A percentile compares a stretch with the other conserved stretches of the same genome.
These are phyloP conservation scores for Aphelenchoides avenae DNA, from an alignment of 1,140 invertebrate species.

Conservation along the genomic window DNA sequence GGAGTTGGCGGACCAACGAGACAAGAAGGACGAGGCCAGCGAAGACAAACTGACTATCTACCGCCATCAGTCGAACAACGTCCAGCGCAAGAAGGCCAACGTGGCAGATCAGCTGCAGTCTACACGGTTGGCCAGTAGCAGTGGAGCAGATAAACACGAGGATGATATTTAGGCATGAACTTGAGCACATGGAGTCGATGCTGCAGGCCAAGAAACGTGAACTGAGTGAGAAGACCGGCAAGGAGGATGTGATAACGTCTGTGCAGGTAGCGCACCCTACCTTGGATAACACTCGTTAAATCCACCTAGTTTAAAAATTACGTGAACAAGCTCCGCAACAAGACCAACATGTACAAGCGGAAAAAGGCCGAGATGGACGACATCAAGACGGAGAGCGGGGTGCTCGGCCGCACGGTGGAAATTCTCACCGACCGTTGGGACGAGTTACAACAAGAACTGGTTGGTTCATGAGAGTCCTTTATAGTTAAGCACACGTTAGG, in stretches of 20 bases:
- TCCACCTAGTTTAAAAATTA: slow-evolving; percentile 35
- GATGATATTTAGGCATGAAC: slow-evolving; percentile 33
- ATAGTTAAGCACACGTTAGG: too few relatives aligned
- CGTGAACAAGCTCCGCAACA: slow-evolving; percentile 36
- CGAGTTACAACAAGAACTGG: slow-evolving; percentile 29
- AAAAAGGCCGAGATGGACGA: slow-evolving; percentile 39
- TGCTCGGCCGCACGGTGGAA: slow-evolving; percentile 30
- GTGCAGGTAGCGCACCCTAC: slow-evolving; percentile 34
- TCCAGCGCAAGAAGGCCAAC: slow-evolving; percentile 38
- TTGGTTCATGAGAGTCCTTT: slow-evolving; percentile 1
- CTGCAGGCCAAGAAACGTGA: slow-evolving; percentile 23
- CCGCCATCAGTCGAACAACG: slow-evolving; percentile 35
- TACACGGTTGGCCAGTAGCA: too few relatives aligned
- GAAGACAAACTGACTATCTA: slow-evolving; percentile 44
- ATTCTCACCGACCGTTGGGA: slow-evolving; percentile 27
- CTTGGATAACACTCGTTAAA: slow-evolving; percentile 5
- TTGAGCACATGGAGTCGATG: slow-evolving; percentile 30
- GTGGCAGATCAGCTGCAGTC: slow-evolving; percentile 33
- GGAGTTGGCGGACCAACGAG: slow-evolving; percentile 35
- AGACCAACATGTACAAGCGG: slow-evolving; percentile 39
- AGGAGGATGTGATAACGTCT: slow-evolving; percentile 35
- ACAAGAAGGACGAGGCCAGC: slow-evolving; percentile 32
- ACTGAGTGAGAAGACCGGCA: slow-evolving; percentile 28
- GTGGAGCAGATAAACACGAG: neutral
- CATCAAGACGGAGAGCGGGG: slow-evolving; percentile 29